Percentiles rank a stretch among this genome's conserved stretches.
Conservation (phyloP, 2,113 vertebrate genomes). For the Suncus etruscus region DNA sequence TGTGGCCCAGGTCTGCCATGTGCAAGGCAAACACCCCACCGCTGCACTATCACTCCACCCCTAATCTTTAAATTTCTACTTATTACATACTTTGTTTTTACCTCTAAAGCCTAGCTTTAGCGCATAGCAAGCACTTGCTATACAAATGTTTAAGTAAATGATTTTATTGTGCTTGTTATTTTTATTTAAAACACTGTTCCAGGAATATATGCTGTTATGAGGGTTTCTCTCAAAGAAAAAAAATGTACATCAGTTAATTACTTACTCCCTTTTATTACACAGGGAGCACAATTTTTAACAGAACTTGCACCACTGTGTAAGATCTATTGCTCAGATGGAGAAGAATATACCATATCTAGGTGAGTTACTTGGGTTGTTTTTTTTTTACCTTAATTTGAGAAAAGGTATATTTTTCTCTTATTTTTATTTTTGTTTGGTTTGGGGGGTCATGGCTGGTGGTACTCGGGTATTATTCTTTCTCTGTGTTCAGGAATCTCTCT, state of each 20-base stretch:
- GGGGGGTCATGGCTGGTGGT: no score
- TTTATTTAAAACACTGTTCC: constrained; percentile 46
- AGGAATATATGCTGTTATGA: constrained; percentile 17
- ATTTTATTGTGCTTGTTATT: background rate
- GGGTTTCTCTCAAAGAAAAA: constrained; percentile 33
- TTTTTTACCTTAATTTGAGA: constrained; percentile 2
- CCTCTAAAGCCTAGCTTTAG: background rate
- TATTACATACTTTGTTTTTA: background rate
- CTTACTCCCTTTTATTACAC: constrained; percentile 38
- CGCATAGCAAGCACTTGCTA: background rate
- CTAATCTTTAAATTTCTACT: background rate
- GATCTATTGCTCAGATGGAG: constrained; percentile 94
- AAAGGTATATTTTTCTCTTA: background rate
- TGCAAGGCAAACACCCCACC: no score
- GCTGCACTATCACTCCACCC: no score
- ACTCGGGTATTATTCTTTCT: no score
- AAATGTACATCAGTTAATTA: constrained; percentile 12
- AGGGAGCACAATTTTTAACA: constrained; percentile 98
- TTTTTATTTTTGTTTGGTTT: no score
- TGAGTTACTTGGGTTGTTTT: constrained; percentile 74
- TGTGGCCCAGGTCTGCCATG: no score
- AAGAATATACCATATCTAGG: constrained; percentile 97
- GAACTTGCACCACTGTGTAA: constrained; percentile 96
- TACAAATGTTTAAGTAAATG: constrained; percentile 14
- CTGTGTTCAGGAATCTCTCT: no score